Conservation (phyloP, 2,888 invertebrate species). For the Meiosimyza decipiens region DNA sequence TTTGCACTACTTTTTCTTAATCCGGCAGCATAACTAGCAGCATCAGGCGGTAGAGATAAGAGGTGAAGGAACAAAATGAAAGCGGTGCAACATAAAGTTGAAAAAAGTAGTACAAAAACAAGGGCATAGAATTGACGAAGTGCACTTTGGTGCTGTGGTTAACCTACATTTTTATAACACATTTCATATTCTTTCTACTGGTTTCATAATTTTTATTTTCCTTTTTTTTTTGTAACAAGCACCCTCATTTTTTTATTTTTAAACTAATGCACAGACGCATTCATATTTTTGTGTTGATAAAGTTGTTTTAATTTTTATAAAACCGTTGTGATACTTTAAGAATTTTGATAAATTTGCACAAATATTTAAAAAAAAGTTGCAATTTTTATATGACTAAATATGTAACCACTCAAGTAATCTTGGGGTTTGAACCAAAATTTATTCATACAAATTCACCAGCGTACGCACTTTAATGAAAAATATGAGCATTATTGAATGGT, state of each 20-base stretch:
- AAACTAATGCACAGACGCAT: background rate
- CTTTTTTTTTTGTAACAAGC: background rate
- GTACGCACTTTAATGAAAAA: too few species aligned
- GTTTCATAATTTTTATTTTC: background rate
- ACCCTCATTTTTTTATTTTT: background rate
- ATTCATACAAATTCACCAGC: too few species aligned
- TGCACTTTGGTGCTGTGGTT: conserved; percentile 38
- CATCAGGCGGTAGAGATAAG: background rate
- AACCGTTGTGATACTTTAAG: too few species aligned
- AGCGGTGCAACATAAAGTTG: background rate
- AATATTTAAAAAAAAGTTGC: too few species aligned
- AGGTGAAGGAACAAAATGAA: background rate
- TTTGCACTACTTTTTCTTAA: background rate
- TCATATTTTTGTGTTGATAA: background rate
- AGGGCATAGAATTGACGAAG: conserved; percentile 34
- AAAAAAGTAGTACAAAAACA: background rate
- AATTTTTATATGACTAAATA: too few species aligned
- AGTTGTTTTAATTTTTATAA: background rate
- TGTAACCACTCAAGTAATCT: too few species aligned
- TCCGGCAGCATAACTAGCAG: background rate
- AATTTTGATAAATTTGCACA: too few species aligned
- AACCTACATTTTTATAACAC: conserved; percentile 34
- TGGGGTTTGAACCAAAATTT: too few species aligned
- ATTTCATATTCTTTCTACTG: conserved; percentile 15
- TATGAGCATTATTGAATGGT: too few species aligned